Evolutionary conservation across 92 coral and sea anemone genomes (phyloP).

Genomic region (Epizoanthus scotinus): DNA sequence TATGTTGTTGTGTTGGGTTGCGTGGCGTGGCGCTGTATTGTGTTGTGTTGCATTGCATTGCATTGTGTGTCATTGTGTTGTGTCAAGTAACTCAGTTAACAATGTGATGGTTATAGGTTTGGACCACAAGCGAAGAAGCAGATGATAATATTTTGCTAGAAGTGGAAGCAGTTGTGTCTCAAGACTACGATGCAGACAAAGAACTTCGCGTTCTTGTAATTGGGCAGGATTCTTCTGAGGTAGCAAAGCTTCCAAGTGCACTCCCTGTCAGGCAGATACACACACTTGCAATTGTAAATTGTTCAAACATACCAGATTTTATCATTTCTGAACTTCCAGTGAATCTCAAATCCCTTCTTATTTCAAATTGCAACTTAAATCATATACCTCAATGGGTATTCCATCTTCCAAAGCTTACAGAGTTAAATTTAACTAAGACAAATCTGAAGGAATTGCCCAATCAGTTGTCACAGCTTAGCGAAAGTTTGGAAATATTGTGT

Average conservation of each 20-base stretch:
- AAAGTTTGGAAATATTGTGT: slow-evolving; percentile 20
- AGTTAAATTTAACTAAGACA: slow-evolving; percentile 8
- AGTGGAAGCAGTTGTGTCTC: neutral
- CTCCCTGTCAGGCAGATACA: slow-evolving; percentile 3
- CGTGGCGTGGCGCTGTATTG: too few species aligned
- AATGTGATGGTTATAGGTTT: neutral
- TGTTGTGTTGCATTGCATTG: too few species aligned
- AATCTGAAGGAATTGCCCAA: slow-evolving; percentile 11
- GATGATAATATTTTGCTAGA: neutral
- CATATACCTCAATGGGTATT: neutral
- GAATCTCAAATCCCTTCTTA: slow-evolving; percentile 4
- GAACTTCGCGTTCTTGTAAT: neutral
- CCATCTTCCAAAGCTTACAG: neutral
- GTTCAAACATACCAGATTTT: neutral
- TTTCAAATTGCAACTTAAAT: slow-evolving; percentile 17
- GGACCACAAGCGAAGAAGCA: neutral
- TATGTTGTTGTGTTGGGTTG: too few species aligned
- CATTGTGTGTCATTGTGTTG: too few species aligned
- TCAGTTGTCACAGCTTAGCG: slow-evolving; percentile 5
- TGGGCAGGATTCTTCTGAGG: neutral
- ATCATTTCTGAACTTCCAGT: neutral
- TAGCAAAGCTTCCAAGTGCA: neutral
- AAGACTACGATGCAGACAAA: neutral
- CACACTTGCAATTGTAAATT: slow-evolving; percentile 19
- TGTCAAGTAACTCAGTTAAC: neutral